Percentiles rank a stretch among this genome's conserved stretches.
Conservation (phyloP, 2,888 invertebrate genomes). For the Tuta absoluta region DNA sequence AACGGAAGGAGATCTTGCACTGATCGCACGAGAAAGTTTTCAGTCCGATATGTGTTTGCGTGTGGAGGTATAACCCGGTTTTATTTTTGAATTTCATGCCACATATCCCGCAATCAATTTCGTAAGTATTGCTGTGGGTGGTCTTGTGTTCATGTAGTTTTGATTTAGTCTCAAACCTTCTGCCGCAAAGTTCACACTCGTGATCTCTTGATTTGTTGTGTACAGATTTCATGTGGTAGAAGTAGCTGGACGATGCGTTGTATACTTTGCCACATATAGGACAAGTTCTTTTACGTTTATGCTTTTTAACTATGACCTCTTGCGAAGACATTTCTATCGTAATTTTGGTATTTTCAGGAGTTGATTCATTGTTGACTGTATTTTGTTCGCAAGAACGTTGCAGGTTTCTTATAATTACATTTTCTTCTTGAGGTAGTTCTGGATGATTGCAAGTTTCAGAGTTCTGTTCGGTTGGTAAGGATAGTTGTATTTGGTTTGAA, state of each 20-base stretch:
- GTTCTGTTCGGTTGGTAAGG: neutral
- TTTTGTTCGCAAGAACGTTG: no score
- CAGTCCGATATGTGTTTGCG: conserved; percentile 61
- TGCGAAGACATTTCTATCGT: neutral
- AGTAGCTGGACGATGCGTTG: conserved; percentile 71
- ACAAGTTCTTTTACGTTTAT: conserved; percentile 57
- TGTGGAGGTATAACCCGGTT: conserved; percentile 76
- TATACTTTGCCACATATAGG: conserved; percentile 72
- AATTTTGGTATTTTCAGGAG: neutral
- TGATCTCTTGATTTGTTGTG: conserved; percentile 70
- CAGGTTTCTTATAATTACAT: no score
- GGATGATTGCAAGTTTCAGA: neutral
- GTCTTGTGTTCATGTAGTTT: conserved; percentile 69
- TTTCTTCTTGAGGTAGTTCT: neutral
- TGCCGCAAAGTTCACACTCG: conserved; percentile 73
- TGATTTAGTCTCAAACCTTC: conserved; percentile 68
- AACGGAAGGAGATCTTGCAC: conserved; percentile 69
- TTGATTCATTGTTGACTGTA: neutral
- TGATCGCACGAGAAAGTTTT: conserved; percentile 42
- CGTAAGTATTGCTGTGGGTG: conserved; percentile 67
- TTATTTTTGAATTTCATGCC: conserved; percentile 72
- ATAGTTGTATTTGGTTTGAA: neutral
- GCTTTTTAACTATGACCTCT: neutral
- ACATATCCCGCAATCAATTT: conserved; percentile 70
- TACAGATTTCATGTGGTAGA: conserved; percentile 77